Base-by-base conservation (phyloP, 2,113 vertebrate species). In the Isichthys henryi region DNA sequence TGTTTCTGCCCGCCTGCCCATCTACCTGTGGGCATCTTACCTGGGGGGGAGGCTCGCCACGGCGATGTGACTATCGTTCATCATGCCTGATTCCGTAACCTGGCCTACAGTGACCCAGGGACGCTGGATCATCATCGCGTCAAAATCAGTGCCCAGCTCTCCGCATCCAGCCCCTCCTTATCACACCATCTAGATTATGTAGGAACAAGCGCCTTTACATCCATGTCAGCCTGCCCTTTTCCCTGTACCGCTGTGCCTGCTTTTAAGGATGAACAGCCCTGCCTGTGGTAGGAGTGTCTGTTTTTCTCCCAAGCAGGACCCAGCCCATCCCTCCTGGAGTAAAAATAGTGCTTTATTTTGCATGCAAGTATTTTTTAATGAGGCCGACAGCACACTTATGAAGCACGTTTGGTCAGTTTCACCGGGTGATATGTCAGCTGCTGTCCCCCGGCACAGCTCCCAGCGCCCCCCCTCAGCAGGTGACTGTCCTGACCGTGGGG, bases 401-500 rank as follows among this genome's bases (percentile, higher is more conserved):
- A 31, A n/a, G 19, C 21, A 23, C 49, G 66, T 11, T 31, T 4
- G 88, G n/a, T 27, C 48, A 43, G 0, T 56, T 87, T 58, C 7
- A 13, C 52, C 1, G 5, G 39, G 21, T 84, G 43, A 84, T 23
- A 8, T 46, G 90, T n/a, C 91, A 91, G 27, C n/a, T 49, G 93
- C 17, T 93, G 39, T 88, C n/a, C 91, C 91, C 88, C 6, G 93
- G 82, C 86, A 46, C 92, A 99, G 98, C 98, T 92, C 98, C 98
- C 89, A 99, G 98, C 91, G 98, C 98, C 5, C 97, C 98, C 70
- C 98, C 98, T 45, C 98, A 99, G 93, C 98, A 98, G 94, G 98
- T 99, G 92, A 98, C 98, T 11, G 98, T 99, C 84, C 94, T 98
- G 93, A 98, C 96, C 0, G 97, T 99, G 86, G 98, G 98, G 92